These are phyloP conservation scores for Heteronetta atricapilla DNA, from an alignment of 2,113 vertebrate genomes.

Conservation along the genomic window DNA sequence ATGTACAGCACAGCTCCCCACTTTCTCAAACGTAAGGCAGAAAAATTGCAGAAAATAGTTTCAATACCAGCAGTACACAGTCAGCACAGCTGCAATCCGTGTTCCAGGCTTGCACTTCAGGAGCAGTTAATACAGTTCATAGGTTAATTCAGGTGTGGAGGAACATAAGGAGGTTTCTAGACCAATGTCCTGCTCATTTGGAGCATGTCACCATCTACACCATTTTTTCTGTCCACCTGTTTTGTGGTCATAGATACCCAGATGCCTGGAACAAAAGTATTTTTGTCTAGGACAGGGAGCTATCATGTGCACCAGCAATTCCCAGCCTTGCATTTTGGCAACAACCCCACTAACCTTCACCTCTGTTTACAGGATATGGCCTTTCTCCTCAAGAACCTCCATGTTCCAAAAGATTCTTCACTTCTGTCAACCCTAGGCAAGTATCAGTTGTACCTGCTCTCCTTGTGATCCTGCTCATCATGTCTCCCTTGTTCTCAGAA, in stretches of 20 bases:
- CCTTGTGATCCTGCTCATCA: not conserved
- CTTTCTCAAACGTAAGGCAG: not conserved
- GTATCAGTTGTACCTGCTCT: not conserved
- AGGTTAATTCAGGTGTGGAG: not conserved
- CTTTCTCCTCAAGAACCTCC: not conserved
- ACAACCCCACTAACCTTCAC: not conserved
- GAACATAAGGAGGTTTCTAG: not conserved
- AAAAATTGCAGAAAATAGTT: not conserved
- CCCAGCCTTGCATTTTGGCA: not conserved
- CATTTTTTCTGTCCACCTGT: not conserved
- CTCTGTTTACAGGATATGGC: not conserved
- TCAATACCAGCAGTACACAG: not conserved
- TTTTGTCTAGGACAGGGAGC: not conserved
- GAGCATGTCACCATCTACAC: not conserved
- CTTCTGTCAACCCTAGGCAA: not conserved
- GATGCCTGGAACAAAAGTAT: not conserved
- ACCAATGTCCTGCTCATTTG: not conserved
- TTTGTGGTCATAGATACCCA: not conserved
- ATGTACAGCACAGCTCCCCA: not conserved
- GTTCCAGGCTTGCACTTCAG: not conserved
- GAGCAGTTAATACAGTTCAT: not conserved
- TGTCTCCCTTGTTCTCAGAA: not conserved
- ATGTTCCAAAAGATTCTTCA: not conserved
- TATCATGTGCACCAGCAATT: not conserved
- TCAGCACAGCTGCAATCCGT: rapidly evolving